phyloP scores from a whole-genome alignment of 2,113 vertebrate genomes.

The Sinocyclocheilus anshuiensis region DNA sequence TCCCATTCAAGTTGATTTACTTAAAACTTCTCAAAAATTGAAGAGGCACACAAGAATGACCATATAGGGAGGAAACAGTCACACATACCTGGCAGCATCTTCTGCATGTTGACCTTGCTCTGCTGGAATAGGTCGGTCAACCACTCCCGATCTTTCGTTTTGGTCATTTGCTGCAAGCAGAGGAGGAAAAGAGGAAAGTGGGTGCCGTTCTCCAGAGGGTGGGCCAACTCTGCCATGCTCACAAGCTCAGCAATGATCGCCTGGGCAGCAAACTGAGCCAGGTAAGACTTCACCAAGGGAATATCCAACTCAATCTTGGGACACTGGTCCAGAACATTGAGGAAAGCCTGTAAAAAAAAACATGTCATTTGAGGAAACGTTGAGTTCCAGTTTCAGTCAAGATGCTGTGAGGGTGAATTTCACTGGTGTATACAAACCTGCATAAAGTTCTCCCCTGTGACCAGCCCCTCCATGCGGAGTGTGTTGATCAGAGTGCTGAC shows the following conservation, averaged over 20 bases:
- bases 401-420: not conserved
- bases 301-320: slow-evolving; percentile 94
- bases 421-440: slow-evolving; percentile 78
- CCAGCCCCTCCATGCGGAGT: slow-evolving; percentile 88
- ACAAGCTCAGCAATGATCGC: slow-evolving; percentile 94
- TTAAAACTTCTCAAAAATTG: not conserved
- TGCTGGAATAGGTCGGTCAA: slow-evolving; percentile 95
- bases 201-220: slow-evolving; percentile 94
- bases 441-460: slow-evolving; percentile 97
- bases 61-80: not conserved
- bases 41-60: not conserved
- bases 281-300: slow-evolving; percentile 96
- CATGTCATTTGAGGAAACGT: not conserved
- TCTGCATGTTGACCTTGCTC: slow-evolving; percentile 99
- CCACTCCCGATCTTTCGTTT: slow-evolving; percentile 94
- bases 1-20: no score
- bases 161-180: slow-evolving; percentile 95
- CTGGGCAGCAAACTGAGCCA: slow-evolving; percentile 96
- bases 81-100: slow-evolving; percentile 92
- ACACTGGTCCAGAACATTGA: slow-evolving; percentile 95
- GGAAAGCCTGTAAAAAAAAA: slow-evolving; percentile 82
- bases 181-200: slow-evolving; percentile 99
- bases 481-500: slow-evolving; percentile 89
- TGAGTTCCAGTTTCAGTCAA: not conserved
- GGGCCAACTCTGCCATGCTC: slow-evolving; percentile 93